Evolutionary conservation across 1,140 invertebrate genomes (phyloP).

Genomic region (Pissodes strobi): DNA sequence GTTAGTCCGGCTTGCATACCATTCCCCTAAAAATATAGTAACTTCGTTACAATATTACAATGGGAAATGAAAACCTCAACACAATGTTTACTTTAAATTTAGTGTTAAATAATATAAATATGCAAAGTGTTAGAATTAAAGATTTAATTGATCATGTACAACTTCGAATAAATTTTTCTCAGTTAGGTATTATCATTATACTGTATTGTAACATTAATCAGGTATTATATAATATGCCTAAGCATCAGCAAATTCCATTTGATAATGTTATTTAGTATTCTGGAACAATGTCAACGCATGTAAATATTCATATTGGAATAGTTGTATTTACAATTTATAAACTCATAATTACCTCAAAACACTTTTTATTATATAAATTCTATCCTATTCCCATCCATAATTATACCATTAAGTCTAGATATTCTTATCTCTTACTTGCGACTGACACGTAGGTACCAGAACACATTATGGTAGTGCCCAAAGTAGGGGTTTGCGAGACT

Average conservation of each 20-base stretch:
- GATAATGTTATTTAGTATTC: not conserved
- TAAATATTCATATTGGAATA: not conserved
- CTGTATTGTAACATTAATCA: no score
- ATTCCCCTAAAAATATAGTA: no score
- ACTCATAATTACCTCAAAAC: not conserved
- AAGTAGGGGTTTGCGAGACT: no score
- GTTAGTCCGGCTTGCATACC: no score
- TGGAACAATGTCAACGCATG: not conserved
- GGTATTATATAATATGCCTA: not conserved
- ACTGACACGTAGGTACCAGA: not conserved
- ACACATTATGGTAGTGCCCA: not conserved
- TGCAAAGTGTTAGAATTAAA: no score
- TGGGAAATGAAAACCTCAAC: not conserved
- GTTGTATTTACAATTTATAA: constrained; percentile 3
- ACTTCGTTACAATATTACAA: no score
- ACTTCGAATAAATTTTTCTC: not conserved
- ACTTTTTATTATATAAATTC: not conserved
- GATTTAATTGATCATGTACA: no score
- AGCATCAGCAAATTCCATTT: not conserved
- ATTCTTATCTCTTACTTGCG: not conserved
- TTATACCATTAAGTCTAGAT: no score
- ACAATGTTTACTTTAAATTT: not conserved
- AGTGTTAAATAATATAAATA: not conserved
- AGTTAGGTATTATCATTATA: no score
- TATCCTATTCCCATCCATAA: no score